phyloP scores from a whole-genome alignment of 1,140 invertebrate genomes.

The Eulimnadia texana region DNA sequence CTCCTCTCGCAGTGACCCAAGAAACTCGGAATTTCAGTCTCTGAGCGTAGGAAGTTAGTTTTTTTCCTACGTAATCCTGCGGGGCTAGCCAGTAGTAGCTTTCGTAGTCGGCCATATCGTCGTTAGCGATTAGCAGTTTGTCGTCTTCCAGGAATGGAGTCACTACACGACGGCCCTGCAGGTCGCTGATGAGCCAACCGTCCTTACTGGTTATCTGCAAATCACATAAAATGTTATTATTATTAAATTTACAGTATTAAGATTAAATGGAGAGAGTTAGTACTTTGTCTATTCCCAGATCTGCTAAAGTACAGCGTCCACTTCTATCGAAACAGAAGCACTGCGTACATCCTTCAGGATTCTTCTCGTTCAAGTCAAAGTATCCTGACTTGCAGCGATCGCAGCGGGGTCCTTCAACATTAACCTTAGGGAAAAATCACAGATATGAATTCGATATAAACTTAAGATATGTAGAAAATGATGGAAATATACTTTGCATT shows the following conservation, averaged over 20 bases:
- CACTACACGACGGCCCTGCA: constrained; percentile 21
- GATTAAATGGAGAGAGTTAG: constrained; percentile 17
- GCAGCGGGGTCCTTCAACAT: constrained; percentile 65
- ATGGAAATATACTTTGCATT: constrained; percentile 52
- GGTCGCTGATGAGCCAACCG: constrained; percentile 24
- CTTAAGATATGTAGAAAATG: too few relatives aligned
- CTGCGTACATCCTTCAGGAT: constrained; percentile 64
- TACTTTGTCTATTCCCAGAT: constrained; percentile 41
- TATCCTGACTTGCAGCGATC: constrained; percentile 66
- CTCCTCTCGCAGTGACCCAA: constrained; percentile 74
- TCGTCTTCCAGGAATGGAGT: constrained; percentile 22
- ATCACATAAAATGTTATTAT: not conserved
- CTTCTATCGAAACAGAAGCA: constrained; percentile 89
- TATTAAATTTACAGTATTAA: constrained; percentile 17
- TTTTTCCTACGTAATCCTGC: constrained; percentile 51
- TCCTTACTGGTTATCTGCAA: constrained; percentile 12
- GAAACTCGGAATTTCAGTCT: constrained; percentile 56
- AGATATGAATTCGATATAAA: constrained; percentile 7
- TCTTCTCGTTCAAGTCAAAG: constrained; percentile 58
- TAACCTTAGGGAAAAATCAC: constrained; percentile 25
- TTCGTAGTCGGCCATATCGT: constrained; percentile 50
- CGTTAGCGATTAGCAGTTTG: constrained; percentile 30
- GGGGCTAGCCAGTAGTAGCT: constrained; percentile 83
- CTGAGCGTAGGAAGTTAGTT: constrained; percentile 68
- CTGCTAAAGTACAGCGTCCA: constrained; percentile 43